A percentile compares a stretch with the other conserved stretches of the same genome.
Conservation (phyloP, 2,113 vertebrate species). For the Apeltes quadracus region DNA sequence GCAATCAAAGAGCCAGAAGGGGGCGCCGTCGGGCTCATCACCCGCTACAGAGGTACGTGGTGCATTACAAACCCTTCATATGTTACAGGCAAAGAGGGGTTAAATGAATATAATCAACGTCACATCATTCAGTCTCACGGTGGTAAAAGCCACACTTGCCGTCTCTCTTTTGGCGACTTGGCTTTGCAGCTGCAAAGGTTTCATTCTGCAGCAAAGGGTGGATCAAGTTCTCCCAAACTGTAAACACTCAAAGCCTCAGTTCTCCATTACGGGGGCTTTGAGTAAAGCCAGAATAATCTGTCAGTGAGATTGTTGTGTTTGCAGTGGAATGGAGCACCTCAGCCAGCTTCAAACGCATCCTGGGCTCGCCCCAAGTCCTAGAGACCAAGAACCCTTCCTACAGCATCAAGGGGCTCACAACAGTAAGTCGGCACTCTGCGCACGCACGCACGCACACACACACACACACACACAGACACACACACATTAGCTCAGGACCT, state of each 20-base stretch:
- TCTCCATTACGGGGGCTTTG: conserved; percentile 16
- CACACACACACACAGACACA: neutral
- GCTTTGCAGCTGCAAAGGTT: conserved; percentile 33
- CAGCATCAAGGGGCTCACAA: conserved; percentile 70
- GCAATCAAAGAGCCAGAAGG: conserved; percentile 69
- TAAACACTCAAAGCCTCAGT: conserved; percentile 43
- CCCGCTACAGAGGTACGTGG: conserved; percentile 74
- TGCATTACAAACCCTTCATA: neutral
- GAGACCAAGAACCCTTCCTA: conserved; percentile 74
- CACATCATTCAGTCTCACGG: neutral
- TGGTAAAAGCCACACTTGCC: conserved; percentile 6
- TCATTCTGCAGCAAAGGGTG: conserved; percentile 32
- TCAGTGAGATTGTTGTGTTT: conserved; percentile 53
- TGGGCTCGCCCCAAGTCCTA: conserved; percentile 70
- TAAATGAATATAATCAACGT: conserved; percentile 11
- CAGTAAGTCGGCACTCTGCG: conserved; percentile 62
- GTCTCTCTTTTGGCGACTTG: neutral
- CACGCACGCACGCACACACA: no score
- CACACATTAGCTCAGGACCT: neutral
- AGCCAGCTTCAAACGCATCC: conserved; percentile 69
- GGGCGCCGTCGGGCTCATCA: conserved; percentile 67
- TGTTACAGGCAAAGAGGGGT: neutral
- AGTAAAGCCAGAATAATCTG: conserved; percentile 55
- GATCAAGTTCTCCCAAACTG: conserved; percentile 37
- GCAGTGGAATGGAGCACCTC: conserved; percentile 82